Evolutionary conservation across 2,113 vertebrate genomes (phyloP).

Genomic region (Prochilodus magdalenae): DNA sequence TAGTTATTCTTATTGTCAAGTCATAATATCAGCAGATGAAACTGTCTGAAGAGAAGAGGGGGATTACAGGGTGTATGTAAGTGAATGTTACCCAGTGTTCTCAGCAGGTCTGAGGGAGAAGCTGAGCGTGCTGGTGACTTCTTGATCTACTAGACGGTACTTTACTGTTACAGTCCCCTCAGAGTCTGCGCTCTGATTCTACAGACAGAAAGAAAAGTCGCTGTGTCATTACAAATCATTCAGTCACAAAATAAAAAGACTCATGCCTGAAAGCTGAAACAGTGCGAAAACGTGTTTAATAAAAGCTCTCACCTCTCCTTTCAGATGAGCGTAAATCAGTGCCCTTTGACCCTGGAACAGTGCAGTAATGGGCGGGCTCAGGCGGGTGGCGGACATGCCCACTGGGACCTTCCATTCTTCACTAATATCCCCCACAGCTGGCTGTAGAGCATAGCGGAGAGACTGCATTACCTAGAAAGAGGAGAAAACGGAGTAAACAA

Average conservation of each 20-base stretch:
- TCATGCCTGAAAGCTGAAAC: not conserved
- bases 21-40: not conserved
- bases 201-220: not conserved
- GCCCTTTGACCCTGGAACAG: constrained; percentile 75
- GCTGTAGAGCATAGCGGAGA: constrained; percentile 70
- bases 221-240: not conserved
- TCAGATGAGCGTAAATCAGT: constrained; percentile 72
- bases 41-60: not conserved
- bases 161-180: constrained; percentile 9
- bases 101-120: constrained; percentile 20
- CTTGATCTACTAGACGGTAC: constrained; percentile 27
- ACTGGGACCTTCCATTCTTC: constrained; percentile 70
- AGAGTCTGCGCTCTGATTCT: constrained; percentile 15
- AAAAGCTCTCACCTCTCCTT: constrained; percentile 63
- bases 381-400: constrained; percentile 61
- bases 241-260: not conserved
- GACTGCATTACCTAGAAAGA: constrained; percentile 60
- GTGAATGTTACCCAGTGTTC: constrained; percentile 24
- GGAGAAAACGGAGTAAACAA: not conserved
- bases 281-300: not conserved
- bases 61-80: not conserved
- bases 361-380: constrained; percentile 68
- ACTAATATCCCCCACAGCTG: constrained; percentile 66
- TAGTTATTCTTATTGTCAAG: not conserved
- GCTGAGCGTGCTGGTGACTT: constrained; percentile 23